Evolutionary conservation across 53 echinoderm and acorn worm species (phyloP).

Genomic region (Mesocentrotus franciscanus): DNA sequence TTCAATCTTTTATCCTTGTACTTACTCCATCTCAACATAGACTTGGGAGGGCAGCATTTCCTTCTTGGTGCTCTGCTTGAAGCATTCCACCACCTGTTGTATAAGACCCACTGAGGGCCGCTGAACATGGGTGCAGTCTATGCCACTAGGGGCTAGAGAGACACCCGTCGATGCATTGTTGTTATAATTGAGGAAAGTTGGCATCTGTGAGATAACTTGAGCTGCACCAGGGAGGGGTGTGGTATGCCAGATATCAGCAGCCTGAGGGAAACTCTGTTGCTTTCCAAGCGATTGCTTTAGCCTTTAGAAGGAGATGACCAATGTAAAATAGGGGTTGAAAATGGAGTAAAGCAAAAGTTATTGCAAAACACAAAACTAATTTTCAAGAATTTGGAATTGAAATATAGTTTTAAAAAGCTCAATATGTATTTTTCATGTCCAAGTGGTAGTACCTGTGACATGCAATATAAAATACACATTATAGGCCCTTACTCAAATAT

Average conservation of each 20-base stretch:
- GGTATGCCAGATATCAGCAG: conserved; percentile 41
- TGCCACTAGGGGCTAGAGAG: not conserved
- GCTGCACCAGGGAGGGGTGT: not conserved
- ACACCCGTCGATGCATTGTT: conserved; percentile 10
- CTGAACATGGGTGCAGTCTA: conserved; percentile 3
- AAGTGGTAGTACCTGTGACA: not conserved
- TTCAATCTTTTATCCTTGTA: not conserved
- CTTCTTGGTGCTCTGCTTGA: conserved; percentile 68
- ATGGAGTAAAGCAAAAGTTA: not conserved
- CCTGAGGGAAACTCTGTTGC: not conserved
- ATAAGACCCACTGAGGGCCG: conserved; percentile 80
- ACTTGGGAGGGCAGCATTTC: conserved; percentile 96
- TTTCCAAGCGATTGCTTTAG: not conserved
- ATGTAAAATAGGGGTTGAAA: not conserved
- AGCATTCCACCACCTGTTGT: conserved; percentile 82
- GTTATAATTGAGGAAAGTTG: conserved; percentile 54
- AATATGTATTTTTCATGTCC: not conserved
- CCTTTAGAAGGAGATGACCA: not conserved
- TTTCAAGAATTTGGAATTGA: not conserved
- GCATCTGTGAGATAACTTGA: conserved; percentile 34
- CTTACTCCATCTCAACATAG: conserved; percentile 87
- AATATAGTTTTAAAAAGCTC: not conserved
- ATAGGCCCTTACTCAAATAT: not conserved
- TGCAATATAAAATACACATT: not conserved
- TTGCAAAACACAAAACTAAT: not conserved